A percentile compares a stretch with the other conserved stretches of the same genome.
Evolutionary conservation across 1,140 invertebrate species (phyloP).

Genomic region (Zaprionus africanus): DNA sequence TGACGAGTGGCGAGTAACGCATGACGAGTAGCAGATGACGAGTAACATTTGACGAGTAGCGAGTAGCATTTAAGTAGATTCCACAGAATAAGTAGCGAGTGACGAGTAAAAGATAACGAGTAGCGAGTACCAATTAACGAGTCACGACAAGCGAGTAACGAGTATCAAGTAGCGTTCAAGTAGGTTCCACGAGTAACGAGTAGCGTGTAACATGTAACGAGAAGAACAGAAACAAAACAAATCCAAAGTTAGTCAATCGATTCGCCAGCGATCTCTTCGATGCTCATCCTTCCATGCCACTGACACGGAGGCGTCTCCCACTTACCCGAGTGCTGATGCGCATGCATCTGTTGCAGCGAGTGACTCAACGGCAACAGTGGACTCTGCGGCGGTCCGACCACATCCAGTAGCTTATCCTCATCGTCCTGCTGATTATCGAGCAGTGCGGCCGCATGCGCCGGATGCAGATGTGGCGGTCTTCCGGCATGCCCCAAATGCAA

Average conservation of each 20-base stretch:
- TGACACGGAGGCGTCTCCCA: neutral
- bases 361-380: slow-evolving; percentile 87
- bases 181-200: neutral
- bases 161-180: neutral
- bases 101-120: neutral
- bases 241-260: slow-evolving; percentile 19
- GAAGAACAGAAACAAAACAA: neutral
- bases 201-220: slow-evolving; percentile 14
- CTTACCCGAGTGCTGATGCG: slow-evolving; percentile 83
- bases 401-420: slow-evolving; percentile 94
- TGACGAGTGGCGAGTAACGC: neutral
- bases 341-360: slow-evolving; percentile 84
- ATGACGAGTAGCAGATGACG: neutral
- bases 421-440: slow-evolving; percentile 87
- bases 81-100: neutral
- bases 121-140: neutral
- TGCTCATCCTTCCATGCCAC: neutral
- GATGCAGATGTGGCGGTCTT: slow-evolving; percentile 77
- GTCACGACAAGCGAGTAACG: neutral
- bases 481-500: slow-evolving; percentile 83
- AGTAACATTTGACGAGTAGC: neutral
- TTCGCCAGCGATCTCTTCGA: neutral
- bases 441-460: slow-evolving; percentile 83
- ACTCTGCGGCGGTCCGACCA: slow-evolving; percentile 92
- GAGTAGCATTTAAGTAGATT: neutral